Evolutionary conservation across 1,140 invertebrate genomes (phyloP), one percentile per base, ranked within the genome.

Genomic region (Galendromus occidentalis): DNA sequence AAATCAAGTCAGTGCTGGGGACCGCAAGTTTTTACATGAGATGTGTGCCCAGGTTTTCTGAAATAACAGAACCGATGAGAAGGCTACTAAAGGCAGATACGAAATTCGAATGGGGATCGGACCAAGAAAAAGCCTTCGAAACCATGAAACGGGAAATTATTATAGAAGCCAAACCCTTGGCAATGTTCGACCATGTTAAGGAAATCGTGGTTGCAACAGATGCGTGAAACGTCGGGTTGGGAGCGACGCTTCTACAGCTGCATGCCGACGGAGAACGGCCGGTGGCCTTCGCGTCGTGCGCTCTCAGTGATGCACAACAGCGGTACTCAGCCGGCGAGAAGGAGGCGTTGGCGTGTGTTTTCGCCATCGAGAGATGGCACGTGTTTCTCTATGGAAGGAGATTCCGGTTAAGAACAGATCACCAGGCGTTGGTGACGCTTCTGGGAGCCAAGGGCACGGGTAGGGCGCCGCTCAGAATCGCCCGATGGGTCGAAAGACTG

Each of bases 281-380:
- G n/a, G 64, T 67, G 18, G 66, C 29, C 12, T 67, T 39, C 44
- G 44, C 18, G 6, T 68, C 67, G 6, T 9, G 28, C n/a, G n/a
- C 67, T 2, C 70, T 80, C n/a, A 75, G 73, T 14, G 71, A 71
- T 45, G 74, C 74, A 42, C 68, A 83, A 39, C 75, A 77, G 0
- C 68, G 73, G 7, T 77, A 76, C 64, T 71, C 73, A 4, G 68
- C 76, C 1, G 70, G 72, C 1, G 73, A 76, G 65, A 68, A 82
- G 14, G 78, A 81, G 69, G 81, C 77, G 7, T 81, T 47, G 14
- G 45, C 45, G 14, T 20, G 45, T 20, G 45, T 47, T 4, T 47
- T 47, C 45, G 45, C 45, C 5, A 39, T 39, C 9, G 33, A 39
- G 9, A 4, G 33, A 5, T 39, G 33, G 33, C 33, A 39, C 33